These are phyloP conservation scores for Gavialis gangeticus DNA, from an alignment of 2,113 vertebrate genomes.

Conservation along the genomic window DNA sequence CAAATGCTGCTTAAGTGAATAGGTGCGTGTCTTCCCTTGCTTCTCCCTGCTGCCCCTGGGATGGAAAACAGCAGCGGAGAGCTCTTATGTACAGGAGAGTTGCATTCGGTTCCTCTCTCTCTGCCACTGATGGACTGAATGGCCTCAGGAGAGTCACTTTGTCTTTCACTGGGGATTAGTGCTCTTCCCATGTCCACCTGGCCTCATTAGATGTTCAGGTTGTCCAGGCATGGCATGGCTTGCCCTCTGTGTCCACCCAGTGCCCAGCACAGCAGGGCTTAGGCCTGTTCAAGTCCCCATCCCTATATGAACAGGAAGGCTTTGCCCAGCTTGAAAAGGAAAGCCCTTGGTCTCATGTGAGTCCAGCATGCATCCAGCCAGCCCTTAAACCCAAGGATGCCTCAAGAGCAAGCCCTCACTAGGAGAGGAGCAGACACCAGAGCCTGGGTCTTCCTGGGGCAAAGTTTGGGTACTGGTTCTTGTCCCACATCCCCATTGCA, in stretches of 20 bases:
- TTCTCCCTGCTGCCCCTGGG: too few species aligned
- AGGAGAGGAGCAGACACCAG: not conserved
- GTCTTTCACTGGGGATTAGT: fast-evolving
- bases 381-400: too few species aligned
- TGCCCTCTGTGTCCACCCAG: fast-evolving
- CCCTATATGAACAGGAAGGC: fast-evolving
- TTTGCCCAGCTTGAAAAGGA: not conserved
- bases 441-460: not conserved
- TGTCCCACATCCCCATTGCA: too few species aligned
- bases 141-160: not conserved
- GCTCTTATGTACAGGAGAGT: not conserved
- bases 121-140: fast-evolving
- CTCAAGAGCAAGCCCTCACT: not conserved
- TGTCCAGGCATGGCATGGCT: fast-evolving
- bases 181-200: not conserved
- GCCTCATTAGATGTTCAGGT: fast-evolving
- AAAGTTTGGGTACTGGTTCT: not conserved
- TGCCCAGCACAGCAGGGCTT: not conserved
- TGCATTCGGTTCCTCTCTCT: fast-evolving
- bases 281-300: fast-evolving
- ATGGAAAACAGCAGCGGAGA: fast-evolving
- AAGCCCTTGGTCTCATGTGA: too few species aligned
- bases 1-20: conserved; percentile 60
- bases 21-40: too few species aligned
- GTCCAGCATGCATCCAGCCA: too few species aligned